phyloP scores from a whole-genome alignment of 2,888 invertebrate genomes.

The Drosophila bunnanda region DNA sequence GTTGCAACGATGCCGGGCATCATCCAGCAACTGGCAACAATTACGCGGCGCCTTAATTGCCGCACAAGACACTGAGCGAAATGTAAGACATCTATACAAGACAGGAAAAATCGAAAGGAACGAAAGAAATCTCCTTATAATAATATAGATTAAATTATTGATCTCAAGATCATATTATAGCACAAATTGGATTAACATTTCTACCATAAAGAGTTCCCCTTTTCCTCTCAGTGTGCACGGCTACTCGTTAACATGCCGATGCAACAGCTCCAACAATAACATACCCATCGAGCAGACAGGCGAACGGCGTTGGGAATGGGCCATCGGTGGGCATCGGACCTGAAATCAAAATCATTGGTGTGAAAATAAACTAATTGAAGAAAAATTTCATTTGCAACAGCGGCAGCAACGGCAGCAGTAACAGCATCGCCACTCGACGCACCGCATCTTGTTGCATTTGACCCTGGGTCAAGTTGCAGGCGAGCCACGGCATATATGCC shows the following conservation, averaged over 20 bases:
- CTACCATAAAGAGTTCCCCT: rapidly evolving
- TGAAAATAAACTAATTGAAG: slow-evolving; percentile 81
- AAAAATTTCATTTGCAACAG: slow-evolving; percentile 73
- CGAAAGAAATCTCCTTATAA: not conserved
- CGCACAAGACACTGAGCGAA: slow-evolving; percentile 41
- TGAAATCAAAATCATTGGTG: slow-evolving; percentile 78
- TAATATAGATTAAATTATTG: not conserved
- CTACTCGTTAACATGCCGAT: slow-evolving; percentile 29
- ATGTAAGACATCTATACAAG: not conserved
- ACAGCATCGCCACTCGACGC: slow-evolving; percentile 42
- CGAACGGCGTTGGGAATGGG: not conserved
- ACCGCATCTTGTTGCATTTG: slow-evolving; percentile 72
- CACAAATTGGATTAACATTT: not conserved
- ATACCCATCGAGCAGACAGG: slow-evolving; percentile 33
- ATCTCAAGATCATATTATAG: not conserved
- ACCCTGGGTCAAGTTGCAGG: slow-evolving; percentile 74
- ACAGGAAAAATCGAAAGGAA: too few species aligned
- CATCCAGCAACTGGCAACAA: slow-evolving; percentile 78
- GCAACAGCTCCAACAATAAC: slow-evolving; percentile 40
- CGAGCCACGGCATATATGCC: slow-evolving; percentile 21
- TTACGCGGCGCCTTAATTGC: slow-evolving; percentile 78
- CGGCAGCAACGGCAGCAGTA: slow-evolving; percentile 34
- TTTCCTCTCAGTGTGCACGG: not conserved
- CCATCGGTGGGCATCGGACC: slow-evolving; percentile 40
- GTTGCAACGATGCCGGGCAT: slow-evolving; percentile 57